Percentiles rank a stretch among this genome's conserved stretches.
Evolutionary conservation across 2,888 invertebrate species (phyloP).

Genomic region (Uloborus plumipes): DNA sequence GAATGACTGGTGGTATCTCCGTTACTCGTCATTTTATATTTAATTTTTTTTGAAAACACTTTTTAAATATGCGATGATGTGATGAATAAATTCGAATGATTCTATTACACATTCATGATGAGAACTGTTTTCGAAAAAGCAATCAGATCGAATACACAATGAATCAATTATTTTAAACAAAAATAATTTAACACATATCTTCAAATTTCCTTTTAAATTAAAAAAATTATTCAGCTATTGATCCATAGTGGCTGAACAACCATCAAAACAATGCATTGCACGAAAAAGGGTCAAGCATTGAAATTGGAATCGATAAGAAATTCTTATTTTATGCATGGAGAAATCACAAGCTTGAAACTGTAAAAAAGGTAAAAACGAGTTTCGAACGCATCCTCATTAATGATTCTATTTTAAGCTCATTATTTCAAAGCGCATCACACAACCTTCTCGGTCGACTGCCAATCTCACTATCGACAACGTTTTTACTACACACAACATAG

Average conservation of each 20-base stretch:
- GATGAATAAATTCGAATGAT: no score
- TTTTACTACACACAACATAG: constrained; percentile 21
- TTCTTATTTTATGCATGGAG: not conserved
- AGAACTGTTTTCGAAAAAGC: no score
- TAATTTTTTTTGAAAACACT: no score
- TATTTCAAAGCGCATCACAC: constrained; percentile 29
- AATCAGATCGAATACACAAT: no score
- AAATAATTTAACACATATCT: no score
- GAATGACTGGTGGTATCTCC: constrained; percentile 33
- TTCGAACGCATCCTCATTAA: constrained; percentile 16
- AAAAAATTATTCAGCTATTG: constrained; percentile 20
- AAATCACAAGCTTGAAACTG: constrained; percentile 5
- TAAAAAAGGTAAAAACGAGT: constrained; percentile 19
- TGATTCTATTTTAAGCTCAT: constrained; percentile 47
- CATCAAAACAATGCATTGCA: constrained; percentile 35
- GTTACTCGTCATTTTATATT: constrained; percentile 39
- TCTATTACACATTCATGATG: no score
- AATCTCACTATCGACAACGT: constrained; percentile 29
- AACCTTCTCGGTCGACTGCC: constrained; percentile 38
- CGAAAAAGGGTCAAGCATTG: no score
- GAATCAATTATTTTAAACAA: no score
- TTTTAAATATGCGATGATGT: no score
- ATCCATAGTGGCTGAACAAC: constrained; percentile 26
- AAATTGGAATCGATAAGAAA: not conserved
- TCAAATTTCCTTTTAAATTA: no score